Conservation (phyloP, 2,113 vertebrate species). For the Siniperca knerii region DNA sequence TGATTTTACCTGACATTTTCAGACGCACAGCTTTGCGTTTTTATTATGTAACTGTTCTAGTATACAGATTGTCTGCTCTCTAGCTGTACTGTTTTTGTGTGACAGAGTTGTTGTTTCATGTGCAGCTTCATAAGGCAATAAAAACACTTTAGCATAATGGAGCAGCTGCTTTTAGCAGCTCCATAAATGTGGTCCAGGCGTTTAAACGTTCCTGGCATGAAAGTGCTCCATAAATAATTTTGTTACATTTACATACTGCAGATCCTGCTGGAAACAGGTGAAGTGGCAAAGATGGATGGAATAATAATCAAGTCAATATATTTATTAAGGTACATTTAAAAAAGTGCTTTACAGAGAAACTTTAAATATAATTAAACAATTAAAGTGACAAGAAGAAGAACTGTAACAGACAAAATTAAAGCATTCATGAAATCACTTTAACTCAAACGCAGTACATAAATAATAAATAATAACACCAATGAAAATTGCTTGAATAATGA, state of each 20-base stretch:
- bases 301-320: neutral
- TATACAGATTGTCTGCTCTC: neutral
- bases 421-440: neutral
- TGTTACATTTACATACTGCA: neutral
- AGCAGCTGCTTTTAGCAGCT: slow-evolving; percentile 45
- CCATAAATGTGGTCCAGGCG: slow-evolving; percentile 14
- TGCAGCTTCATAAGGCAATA: slow-evolving; percentile 21
- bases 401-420: neutral
- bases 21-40: slow-evolving; percentile 11
- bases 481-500: neutral
- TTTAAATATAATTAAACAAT: neutral
- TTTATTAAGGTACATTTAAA: neutral
- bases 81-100: neutral
- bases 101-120: slow-evolving; percentile 24
- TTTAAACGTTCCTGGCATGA: slow-evolving; percentile 20
- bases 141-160: slow-evolving; percentile 44
- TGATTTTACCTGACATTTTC: slow-evolving; percentile 43
- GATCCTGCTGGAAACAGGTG: neutral
- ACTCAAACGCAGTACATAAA: neutral
- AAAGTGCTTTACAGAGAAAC: neutral
- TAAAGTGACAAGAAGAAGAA: neutral
- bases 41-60: slow-evolving; percentile 22
- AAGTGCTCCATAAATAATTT: slow-evolving; percentile 17
- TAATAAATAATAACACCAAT: neutral
- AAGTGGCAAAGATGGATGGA: neutral